Percentiles rank a stretch among this genome's conserved stretches.
Conservation (phyloP, 2,797 vertebrate genomes). For the Eurystomus glaucurus region DNA sequence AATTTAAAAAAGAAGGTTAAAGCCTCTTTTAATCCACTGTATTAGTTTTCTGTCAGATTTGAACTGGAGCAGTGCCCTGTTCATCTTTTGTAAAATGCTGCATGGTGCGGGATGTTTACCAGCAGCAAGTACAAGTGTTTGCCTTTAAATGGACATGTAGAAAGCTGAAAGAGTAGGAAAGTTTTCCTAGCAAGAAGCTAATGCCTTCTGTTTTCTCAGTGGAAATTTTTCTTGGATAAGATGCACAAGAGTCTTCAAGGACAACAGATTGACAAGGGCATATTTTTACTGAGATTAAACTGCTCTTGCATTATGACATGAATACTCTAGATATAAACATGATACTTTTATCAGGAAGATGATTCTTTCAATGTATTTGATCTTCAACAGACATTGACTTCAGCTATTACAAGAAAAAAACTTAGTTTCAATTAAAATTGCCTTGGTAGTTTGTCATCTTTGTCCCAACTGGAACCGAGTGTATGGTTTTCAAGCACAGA, state of each 20-base stretch:
- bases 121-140: not conserved
- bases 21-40: not conserved
- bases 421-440: not conserved
- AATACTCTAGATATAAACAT: not conserved
- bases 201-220: not conserved
- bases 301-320: not conserved
- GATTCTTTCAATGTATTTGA: not conserved
- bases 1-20: not conserved
- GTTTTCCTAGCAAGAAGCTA: not conserved
- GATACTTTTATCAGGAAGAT: not conserved
- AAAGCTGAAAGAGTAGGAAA: not conserved
- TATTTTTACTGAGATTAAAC: not conserved
- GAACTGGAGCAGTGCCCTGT: not conserved
- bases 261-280: not conserved
- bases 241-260: not conserved
- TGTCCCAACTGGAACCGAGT: not conserved
- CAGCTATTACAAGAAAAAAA: not conserved
- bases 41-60: not conserved
- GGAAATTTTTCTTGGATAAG: not conserved
- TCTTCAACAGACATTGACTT: not conserved
- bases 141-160: not conserved
- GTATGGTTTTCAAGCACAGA: not conserved
- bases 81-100: not conserved
- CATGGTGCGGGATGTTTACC: not conserved
- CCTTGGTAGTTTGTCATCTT: too few species aligned